phyloP scores from a whole-genome alignment of 2,797 vertebrate genomes.

The Malacoraja senta region DNA sequence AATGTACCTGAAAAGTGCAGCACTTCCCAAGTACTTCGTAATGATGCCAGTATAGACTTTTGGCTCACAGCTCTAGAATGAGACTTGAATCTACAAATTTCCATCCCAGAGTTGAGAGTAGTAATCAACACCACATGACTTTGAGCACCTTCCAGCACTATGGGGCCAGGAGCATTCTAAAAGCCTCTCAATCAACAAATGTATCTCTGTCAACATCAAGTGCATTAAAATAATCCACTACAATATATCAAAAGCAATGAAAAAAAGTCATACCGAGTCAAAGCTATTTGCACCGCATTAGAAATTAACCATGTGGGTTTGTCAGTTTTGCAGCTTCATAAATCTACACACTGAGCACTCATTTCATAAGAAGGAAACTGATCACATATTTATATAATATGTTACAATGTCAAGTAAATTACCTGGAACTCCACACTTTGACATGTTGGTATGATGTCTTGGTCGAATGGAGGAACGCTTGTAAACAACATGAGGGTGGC shows the following conservation, averaged over 20 bases:
- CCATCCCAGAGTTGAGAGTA: not conserved
- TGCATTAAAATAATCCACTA: not conserved
- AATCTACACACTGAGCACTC: not conserved
- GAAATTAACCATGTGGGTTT: not conserved
- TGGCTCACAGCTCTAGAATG: not conserved
- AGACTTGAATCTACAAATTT: not conserved
- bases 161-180: not conserved
- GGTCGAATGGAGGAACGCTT: constrained; percentile 86
- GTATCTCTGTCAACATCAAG: not conserved
- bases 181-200: not conserved
- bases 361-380: not conserved
- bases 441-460: constrained; percentile 73
- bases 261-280: too few relatives aligned
- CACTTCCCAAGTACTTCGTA: not conserved
- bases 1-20: not conserved
- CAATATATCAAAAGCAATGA: not conserved
- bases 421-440: constrained; percentile 93
- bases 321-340: not conserved
- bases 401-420: constrained; percentile 36
- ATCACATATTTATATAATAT: not conserved
- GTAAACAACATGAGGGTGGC: constrained; percentile 97
- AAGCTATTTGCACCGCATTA: not conserved
- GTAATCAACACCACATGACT: not conserved
- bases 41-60: not conserved
- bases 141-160: not conserved